These are phyloP conservation scores for Eulithis testata DNA, from an alignment of 2,888 invertebrate genomes.

Conservation along the genomic window DNA sequence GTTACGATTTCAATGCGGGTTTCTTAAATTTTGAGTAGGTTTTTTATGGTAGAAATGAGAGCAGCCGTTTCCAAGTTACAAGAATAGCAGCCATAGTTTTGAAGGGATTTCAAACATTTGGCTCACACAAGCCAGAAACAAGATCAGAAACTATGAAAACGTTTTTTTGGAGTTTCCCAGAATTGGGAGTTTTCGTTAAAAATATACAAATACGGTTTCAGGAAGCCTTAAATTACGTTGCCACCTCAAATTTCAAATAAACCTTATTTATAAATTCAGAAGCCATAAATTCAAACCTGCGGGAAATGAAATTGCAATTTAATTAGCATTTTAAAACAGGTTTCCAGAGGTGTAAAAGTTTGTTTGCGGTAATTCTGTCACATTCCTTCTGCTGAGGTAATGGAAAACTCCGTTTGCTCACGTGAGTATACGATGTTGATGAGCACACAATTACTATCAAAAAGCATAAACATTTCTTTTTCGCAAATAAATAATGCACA, in stretches of 20 bases:
- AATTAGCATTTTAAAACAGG: constrained; percentile 23
- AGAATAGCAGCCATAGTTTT: too few relatives aligned
- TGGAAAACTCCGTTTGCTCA: background rate
- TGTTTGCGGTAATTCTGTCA: constrained; percentile 37
- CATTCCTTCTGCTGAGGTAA: constrained; percentile 19
- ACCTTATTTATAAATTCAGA: constrained; percentile 4
- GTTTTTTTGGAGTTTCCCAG: too few relatives aligned
- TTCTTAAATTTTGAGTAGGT: too few relatives aligned
- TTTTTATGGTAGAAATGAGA: too few relatives aligned
- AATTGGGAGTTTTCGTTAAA: background rate
- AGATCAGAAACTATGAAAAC: too few relatives aligned
- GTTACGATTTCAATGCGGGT: too few relatives aligned
- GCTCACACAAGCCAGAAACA: too few relatives aligned
- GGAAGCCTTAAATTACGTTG: background rate
- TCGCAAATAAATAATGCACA: too few relatives aligned
- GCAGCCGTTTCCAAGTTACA: too few relatives aligned
- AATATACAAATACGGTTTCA: background rate
- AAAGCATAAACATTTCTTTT: too few relatives aligned
- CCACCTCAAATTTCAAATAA: background rate
- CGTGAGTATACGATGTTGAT: background rate
- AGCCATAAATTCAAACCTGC: constrained; percentile 7
- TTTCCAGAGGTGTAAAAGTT: constrained; percentile 30
- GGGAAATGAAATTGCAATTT: constrained; percentile 31
- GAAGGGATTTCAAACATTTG: too few relatives aligned
- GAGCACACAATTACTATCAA: too few relatives aligned